Base-by-base conservation (phyloP, 1,140 invertebrate species). In the Brachionus paranguensis region DNA sequence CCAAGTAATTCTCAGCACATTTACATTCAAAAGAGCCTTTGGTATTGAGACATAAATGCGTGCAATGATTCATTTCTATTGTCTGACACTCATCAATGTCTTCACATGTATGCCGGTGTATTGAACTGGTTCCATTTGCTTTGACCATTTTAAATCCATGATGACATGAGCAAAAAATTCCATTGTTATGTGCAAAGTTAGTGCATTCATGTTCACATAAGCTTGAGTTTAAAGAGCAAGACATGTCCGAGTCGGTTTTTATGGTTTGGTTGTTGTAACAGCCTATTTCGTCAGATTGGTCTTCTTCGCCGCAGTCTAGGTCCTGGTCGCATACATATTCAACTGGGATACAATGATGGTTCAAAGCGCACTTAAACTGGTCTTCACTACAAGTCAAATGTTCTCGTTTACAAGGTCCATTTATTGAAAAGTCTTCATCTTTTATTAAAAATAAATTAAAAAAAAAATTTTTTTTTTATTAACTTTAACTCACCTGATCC, bases 401-500 rank as follows among this genome's bases (percentile, higher is more conserved):
- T 10, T 50, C 7, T 0, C 8, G 41, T 76, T 76, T 76, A 17
- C 72, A 76, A 10, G 72, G 72, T n/a, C 72, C 72, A 47, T 76
- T 50, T 2, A 11, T 24, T 7, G 72, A 76, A 76, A 76, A 76
- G 20, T 76, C 72, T 11, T 76, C 72, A 27, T 76, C 72, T 76
- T 45, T 29, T 43, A 43, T 3, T n/a, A 41, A 70, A 37, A 70
- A 33, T 4, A 33, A 33, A 3, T 70, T 27, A 3, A 37, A 20
- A 17, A 8, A 45, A 45, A 24, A 1, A 24, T 8, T 27, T 50
- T 50, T 24, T 24, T 17, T 50, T 50, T 47, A 24, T 47, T 47
- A 27, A 11, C 11, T 47, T 11, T 14, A 24, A 24, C 24, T 88
- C 88, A 85, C 89, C 88, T 33, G 85, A 86, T 37, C 85, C 85